Base-by-base conservation (phyloP, 2,888 invertebrate genomes). In the Celastrina argiolus region DNA sequence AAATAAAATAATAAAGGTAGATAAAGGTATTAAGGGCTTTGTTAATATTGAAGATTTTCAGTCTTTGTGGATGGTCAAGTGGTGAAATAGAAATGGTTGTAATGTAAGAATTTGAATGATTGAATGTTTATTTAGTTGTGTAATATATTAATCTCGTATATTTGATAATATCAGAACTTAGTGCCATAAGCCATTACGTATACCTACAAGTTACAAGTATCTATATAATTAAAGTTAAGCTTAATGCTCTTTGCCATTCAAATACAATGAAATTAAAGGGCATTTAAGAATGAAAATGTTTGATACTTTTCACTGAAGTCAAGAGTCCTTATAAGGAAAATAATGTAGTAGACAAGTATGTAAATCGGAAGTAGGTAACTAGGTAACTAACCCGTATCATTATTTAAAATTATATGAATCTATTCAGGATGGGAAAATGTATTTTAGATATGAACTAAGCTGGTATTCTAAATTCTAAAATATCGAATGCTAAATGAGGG, bases 201-300 rank as follows among this genome's bases (percentile, higher is more conserved):
- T 45, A 18, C 45, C 18, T 31, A 28, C 7, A 18, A 7, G 6
- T n/a, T 18, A 45, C 18, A 16, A 45, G 8, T 45, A 45, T 18
- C n/a, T n/a, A n/a, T n/a, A n/a, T n/a, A n/a, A 16, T 3, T 16
- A n/a, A n/a, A 18, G n/a, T 14, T 56, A 59, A 10, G 22, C 61
- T 39, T 61, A 61, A 61, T 61, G 61, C 39, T 61, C 61, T 61
- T 61, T 61, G 6, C 14, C 18, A 39, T 61, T 61, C 61, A 22
- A 36, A 22, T 12, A 61, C 8, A 56, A n/a, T 36, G 39, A 22
- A 36, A 14, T 6, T 39, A n/a, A 61, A 61, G 61, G 39, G 39
- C 61, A 61, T 61, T 22, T 61, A 61, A 61, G 61, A 26, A 26
- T 7, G 2, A 22, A 51, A 22, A 51, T 12, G 12, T 22, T 22